Percentiles rank a stretch among this genome's conserved stretches.
phyloP scores from a whole-genome alignment of 2,113 vertebrate genomes.

The Charadrius vociferus region DNA sequence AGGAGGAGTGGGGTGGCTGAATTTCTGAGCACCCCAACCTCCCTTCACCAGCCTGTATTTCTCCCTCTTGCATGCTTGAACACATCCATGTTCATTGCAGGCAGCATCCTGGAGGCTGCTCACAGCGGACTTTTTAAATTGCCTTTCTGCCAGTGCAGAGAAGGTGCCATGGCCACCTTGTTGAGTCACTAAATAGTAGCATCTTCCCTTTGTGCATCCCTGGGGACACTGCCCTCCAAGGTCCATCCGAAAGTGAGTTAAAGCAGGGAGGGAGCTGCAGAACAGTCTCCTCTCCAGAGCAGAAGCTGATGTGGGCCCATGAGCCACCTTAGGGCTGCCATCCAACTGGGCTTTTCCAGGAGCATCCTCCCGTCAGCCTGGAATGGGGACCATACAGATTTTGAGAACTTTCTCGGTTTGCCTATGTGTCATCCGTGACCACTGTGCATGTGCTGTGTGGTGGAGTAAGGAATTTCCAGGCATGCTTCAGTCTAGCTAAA shows the following conservation, averaged over 20 bases:
- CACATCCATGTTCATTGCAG: rapidly evolving
- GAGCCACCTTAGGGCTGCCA: neutral
- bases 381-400: neutral
- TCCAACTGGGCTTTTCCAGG: neutral
- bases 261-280: neutral
- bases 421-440: neutral
- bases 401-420: neutral
- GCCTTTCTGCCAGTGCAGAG: neutral
- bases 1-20: neutral
- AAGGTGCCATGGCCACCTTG: neutral
- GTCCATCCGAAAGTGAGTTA: neutral
- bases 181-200: neutral
- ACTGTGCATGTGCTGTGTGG: neutral
- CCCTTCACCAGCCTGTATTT: neutral
- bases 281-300: neutral
- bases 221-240: neutral
- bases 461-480: neutral
- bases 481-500: neutral
- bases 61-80: neutral
- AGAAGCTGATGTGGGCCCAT: neutral
- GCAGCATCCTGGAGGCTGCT: neutral
- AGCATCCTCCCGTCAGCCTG: neutral
- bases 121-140: rapidly evolving
- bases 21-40: neutral
- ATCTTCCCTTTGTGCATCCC: neutral